Evolutionary conservation across 2,888 invertebrate genomes (phyloP).

Genomic region (Hemicrepidius hirtus): DNA sequence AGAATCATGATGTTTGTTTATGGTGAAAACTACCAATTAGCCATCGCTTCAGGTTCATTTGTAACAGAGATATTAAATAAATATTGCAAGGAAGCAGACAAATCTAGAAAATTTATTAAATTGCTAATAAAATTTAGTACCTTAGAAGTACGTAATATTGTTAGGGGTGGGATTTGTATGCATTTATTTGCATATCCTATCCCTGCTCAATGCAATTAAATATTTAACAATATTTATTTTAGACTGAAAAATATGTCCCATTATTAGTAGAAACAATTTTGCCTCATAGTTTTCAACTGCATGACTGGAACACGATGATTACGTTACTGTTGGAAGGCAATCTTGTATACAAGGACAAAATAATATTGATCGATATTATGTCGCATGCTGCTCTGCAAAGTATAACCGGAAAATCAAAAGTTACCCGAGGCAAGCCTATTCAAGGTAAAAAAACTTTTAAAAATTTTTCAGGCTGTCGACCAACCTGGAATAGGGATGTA

Average conservation of each 20-base stretch:
- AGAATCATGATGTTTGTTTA: slow-evolving; percentile 16
- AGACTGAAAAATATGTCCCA: slow-evolving; percentile 3
- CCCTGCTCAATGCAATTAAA: too few species aligned
- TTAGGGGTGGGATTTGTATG: too few species aligned
- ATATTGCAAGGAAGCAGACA: not conserved
- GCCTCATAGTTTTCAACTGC: slow-evolving; percentile 4
- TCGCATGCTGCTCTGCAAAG: slow-evolving; percentile 13
- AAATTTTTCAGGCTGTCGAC: too few species aligned
- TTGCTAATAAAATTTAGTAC: not conserved
- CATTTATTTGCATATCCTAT: too few species aligned
- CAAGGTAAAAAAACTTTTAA: too few species aligned
- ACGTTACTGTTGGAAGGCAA: not conserved
- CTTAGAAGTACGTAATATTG: not conserved
- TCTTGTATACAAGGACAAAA: not conserved
- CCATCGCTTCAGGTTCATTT: slow-evolving; percentile 22
- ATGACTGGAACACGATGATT: slow-evolving; percentile 20
- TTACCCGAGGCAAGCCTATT: slow-evolving; percentile 11
- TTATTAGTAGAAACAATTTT: slow-evolving; percentile 18
- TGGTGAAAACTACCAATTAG: slow-evolving; percentile 12
- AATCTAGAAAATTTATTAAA: not conserved
- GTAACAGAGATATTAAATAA: not conserved
- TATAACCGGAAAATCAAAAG: slow-evolving; percentile 19
- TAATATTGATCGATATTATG: slow-evolving; percentile 24
- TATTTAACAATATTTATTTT: slow-evolving; percentile 3
- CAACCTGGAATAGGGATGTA: too few species aligned